These are phyloP conservation scores for Tethea ocularis DNA, from an alignment of 2,888 invertebrate genomes.

Conservation along the genomic window DNA sequence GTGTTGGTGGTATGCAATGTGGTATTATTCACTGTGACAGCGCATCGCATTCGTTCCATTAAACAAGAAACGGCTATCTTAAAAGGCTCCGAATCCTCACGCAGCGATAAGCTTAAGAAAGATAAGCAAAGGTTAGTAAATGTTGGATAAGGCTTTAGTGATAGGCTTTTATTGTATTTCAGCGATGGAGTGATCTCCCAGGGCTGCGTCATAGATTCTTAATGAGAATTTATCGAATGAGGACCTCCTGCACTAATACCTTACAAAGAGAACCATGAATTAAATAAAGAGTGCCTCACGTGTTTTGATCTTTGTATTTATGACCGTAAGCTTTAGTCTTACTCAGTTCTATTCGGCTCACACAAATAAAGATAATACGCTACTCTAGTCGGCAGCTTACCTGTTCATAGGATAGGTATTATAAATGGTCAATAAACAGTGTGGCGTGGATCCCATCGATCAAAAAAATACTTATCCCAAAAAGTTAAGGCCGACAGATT, in stretches of 20 bases:
- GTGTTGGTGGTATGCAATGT: slow-evolving; percentile 86
- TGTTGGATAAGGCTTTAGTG: not conserved
- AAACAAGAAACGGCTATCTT: slow-evolving; percentile 87
- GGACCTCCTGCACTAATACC: not conserved
- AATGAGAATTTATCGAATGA: too few species aligned
- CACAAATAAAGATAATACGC: not conserved
- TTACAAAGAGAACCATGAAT: not conserved
- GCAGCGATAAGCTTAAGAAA: slow-evolving; percentile 83
- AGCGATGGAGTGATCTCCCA: not conserved
- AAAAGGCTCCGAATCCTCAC: slow-evolving; percentile 86
- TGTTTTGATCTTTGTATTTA: not conserved
- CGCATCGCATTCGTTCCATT: slow-evolving; percentile 86
- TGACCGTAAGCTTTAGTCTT: not conserved
- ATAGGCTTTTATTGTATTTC: not conserved
- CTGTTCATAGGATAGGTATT: not conserved
- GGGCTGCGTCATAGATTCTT: too few species aligned
- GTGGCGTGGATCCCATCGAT: not conserved
- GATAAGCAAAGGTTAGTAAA: slow-evolving; percentile 83
- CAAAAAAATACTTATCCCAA: not conserved
- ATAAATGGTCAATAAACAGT: not conserved
- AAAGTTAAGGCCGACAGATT: not conserved
- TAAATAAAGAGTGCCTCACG: not conserved
- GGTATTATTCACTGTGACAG: slow-evolving; percentile 87
- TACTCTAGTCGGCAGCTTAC: not conserved
- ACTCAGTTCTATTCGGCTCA: not conserved